Percentiles rank a stretch among this genome's conserved stretches.
Conservation (phyloP, 2,113 vertebrate genomes). For the Vidua chalybeata region DNA sequence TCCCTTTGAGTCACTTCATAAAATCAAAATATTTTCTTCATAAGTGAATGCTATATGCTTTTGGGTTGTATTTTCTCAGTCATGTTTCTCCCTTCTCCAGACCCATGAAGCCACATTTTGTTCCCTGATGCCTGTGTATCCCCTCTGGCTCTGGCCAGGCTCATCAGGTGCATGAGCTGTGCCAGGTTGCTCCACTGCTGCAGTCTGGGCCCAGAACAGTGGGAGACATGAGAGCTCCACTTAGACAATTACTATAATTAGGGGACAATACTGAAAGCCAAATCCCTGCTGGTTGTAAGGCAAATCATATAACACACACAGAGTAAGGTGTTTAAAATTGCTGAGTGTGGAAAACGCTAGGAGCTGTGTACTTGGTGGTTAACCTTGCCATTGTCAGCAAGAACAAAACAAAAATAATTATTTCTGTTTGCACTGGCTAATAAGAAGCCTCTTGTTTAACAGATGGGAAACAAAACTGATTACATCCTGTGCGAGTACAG, state of each 20-base stretch:
- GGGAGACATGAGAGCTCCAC: neutral
- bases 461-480: slow-evolving; percentile 45
- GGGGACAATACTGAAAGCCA: slow-evolving; percentile 5
- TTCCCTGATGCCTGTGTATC: fast-evolving
- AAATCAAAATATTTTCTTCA: neutral
- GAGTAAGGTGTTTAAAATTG: neutral
- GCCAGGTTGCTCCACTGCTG: neutral
- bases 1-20: neutral
- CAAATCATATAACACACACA: neutral
- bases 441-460: slow-evolving; percentile 1
- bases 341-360: neutral
- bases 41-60: neutral
- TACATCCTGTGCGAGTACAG: neutral
- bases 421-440: neutral
- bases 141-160: neutral
- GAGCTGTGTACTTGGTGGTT: neutral
- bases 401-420: neutral
- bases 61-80: neutral
- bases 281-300: neutral
- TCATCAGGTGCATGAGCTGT: neutral
- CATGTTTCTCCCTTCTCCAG: neutral
- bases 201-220: neutral
- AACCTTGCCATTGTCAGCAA: neutral
- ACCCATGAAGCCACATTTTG: neutral
- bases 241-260: slow-evolving; percentile 57